Evolutionary conservation across 2,888 invertebrate species (phyloP).

Genomic region (Malthinus seriepunctatus): DNA sequence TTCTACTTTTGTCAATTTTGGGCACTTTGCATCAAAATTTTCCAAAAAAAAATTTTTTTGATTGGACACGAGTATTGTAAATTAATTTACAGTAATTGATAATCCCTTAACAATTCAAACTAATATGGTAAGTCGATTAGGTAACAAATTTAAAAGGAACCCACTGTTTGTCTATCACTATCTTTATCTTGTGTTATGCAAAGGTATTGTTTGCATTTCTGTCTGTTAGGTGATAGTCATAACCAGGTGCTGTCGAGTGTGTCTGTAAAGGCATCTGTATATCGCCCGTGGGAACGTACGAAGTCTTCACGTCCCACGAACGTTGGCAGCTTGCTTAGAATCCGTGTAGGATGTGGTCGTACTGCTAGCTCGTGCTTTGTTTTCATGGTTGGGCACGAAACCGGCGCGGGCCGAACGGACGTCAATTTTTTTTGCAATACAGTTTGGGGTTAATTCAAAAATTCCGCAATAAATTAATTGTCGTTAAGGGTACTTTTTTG

Average conservation of each 20-base stretch:
- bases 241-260: slow-evolving; percentile 27
- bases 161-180: slow-evolving; percentile 13
- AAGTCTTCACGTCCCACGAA: slow-evolving; percentile 31
- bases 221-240: slow-evolving; percentile 20
- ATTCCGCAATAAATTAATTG: not conserved
- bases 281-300: slow-evolving; percentile 31
- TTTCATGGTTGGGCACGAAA: slow-evolving; percentile 33
- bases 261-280: slow-evolving; percentile 29
- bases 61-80: too few species aligned
- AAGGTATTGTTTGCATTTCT: slow-evolving; percentile 18
- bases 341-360: slow-evolving; percentile 32
- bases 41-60: too few species aligned
- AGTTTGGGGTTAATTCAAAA: slow-evolving; percentile 13
- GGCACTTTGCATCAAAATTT: not conserved
- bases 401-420: slow-evolving; percentile 42
- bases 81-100: not conserved
- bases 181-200: slow-evolving; percentile 12
- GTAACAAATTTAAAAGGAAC: slow-evolving; percentile 14
- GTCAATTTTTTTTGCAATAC: slow-evolving; percentile 25
- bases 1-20: not conserved
- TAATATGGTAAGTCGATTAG: slow-evolving; percentile 14
- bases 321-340: slow-evolving; percentile 27
- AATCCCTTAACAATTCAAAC: slow-evolving; percentile 2
- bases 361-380: slow-evolving; percentile 31
- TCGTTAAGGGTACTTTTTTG: not conserved